A percentile compares a stretch with the other conserved stretches of the same genome.
phyloP scores from a whole-genome alignment of 2,113 vertebrate genomes.

The Conger conger region DNA sequence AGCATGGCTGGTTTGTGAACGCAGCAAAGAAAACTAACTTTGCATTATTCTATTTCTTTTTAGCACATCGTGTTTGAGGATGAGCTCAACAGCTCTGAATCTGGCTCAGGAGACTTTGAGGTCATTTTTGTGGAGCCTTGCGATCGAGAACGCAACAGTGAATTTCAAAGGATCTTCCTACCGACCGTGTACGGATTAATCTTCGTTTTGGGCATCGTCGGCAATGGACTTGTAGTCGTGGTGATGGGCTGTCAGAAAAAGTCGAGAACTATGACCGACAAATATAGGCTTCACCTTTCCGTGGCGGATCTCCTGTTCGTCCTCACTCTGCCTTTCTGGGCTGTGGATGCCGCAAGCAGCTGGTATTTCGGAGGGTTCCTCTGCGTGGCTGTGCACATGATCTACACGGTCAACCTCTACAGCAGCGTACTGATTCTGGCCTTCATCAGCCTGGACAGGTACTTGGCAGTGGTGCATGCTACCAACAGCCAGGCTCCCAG shows the following conservation, averaged over 20 bases:
- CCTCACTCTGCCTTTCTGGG: constrained; percentile 94
- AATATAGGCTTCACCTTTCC: constrained; percentile 93
- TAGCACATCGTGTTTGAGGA: constrained; percentile 54
- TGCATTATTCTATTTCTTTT: constrained; percentile 12
- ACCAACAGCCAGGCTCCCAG: constrained; percentile 87
- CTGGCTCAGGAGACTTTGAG: constrained; percentile 66
- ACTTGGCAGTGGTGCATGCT: constrained; percentile 90
- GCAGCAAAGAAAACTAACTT: not conserved
- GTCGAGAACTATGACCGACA: constrained; percentile 92
- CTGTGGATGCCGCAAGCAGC: constrained; percentile 81
- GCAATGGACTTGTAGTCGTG: constrained; percentile 90
- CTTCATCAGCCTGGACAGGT: constrained; percentile 94
- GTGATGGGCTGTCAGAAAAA: constrained; percentile 98
- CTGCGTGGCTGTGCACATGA: constrained; percentile 88
- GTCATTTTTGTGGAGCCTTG: constrained; percentile 73
- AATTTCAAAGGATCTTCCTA: constrained; percentile 88
- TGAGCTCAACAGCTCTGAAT: constrained; percentile 67
- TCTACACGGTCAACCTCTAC: constrained; percentile 96
- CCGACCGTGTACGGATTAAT: constrained; percentile 90
- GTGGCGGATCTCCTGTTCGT: constrained; percentile 94
- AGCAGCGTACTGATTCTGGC: constrained; percentile 95
- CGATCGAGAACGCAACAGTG: constrained; percentile 57
- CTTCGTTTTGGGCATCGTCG: constrained; percentile 85
- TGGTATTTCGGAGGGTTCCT: constrained; percentile 89
- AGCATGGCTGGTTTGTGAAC: not conserved